Evolutionary conservation across 1,140 invertebrate species (phyloP), one percentile per base, ranked within the genome.

Genomic region (Bombus pyrosoma): DNA sequence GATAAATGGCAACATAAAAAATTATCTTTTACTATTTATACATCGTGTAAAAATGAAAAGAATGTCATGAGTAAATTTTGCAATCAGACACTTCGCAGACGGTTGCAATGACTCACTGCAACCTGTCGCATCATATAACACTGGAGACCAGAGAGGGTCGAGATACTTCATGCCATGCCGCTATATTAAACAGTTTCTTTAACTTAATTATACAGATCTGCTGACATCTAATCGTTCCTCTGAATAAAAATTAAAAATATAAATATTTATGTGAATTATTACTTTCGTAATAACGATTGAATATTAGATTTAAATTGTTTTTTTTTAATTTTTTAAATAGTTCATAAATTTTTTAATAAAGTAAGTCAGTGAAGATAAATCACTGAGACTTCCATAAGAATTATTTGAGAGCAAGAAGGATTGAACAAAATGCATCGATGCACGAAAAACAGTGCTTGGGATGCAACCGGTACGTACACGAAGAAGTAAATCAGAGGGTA

Each of bases 81-180:
- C 41, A 83, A 86, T 66, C 68, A 86, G 74, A 86, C 76, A 64
- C 62, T 57, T 9, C 25, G 47, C 18, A 87, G 86, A 87, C 78
- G 71, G 25, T 28, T 18, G 39, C 37, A 77, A 64, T 88, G 87
- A 86, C 68, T 86, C 81, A 86, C 37, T 83, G 62, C 74, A 82
- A 82, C 84, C 84, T 87, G 72, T 79, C 78, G 84, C 59, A 76
- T 85, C 47, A 53, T 79, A 80, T 32, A 79, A 69, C 28, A 43
- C 12, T 15, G 15, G 18, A 25, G 18, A 12, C 32, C n/a, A 41
- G 18, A 22, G 34, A 68, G 34, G 72, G 15, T 28, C 18, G 12
- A 62, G 18, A 37, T 39, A 73, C 6, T 72, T 47, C 8, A 34
- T 32, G 15, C 8, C 22, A 22, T 18, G 9, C 37, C 1, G 4